Base-by-base conservation (phyloP, 2,888 invertebrate species). In the Rhagophthalmus giganteus region DNA sequence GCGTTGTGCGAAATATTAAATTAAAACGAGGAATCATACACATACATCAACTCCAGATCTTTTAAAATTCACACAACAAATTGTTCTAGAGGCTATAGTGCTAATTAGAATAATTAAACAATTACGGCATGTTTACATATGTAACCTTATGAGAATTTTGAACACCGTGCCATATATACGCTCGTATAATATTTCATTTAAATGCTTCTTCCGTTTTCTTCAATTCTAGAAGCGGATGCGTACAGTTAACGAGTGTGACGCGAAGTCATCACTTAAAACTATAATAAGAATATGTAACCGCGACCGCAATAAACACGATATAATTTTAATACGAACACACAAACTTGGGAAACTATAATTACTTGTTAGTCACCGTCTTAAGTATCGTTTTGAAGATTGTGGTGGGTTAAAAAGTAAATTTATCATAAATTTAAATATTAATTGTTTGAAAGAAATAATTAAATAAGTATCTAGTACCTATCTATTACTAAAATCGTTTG, bases 151-250 rank as follows among this genome's bases (percentile, higher is more conserved):
- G 68, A 67, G 66, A 66, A 66, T 64, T 61, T 63, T 37, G 53
- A 54, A 55, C 51, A 31, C 41, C 35, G 47, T 47, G 61, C 56
- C 55, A 60, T 56, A 58, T 58, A 50, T 56, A 58, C 59, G 57
- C 14, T 15, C 57, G 61, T 60, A 63, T 63, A 35, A 52, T 62
- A 57, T 60, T 67, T 65, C 65, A 64, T 68, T 72, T 72, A 73
- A 72, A 69, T 70, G 65, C 69, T 70, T 64, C 70, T 73, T 73
- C 73, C 73, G 73, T 70, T 73, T 73, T 73, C 72, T 74, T 73
- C 54, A 70, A 70, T 70, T 69, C 67, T 61, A 65, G 59, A 63
- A 66, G 68, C 72, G 74, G 73, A 74, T 69, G 72, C 65, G 67
- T 60, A 66, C 68, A 57, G 71, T 74, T 73, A 73, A 66, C 65